These are phyloP conservation scores for Euborellia annulipes DNA, from an alignment of 1,140 invertebrate species.

Conservation along the genomic window DNA sequence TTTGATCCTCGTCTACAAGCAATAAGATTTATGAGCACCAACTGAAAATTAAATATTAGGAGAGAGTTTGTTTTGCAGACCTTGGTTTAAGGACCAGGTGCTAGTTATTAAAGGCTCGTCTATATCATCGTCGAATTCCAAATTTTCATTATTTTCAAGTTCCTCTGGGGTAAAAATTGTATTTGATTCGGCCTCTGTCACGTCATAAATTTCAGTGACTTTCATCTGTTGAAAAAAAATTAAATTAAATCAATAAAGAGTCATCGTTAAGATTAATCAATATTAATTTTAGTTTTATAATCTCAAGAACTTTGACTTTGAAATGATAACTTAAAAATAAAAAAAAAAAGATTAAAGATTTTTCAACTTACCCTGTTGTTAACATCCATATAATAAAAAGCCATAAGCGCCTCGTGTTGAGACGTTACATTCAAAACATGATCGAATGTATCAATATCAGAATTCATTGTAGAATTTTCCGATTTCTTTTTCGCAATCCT, in stretches of 20 bases:
- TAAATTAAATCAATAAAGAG: slow-evolving; percentile 9
- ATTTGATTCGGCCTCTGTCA: slow-evolving; percentile 46
- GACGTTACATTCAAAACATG: slow-evolving; percentile 68
- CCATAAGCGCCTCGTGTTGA: slow-evolving; percentile 72
- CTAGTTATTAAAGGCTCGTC: slow-evolving; percentile 24
- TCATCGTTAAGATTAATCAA: neutral
- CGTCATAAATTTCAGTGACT: slow-evolving; percentile 75
- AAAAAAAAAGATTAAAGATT: too few species aligned
- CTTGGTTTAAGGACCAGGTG: slow-evolving; percentile 23
- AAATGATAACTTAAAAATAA: too few species aligned
- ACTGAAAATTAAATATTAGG: slow-evolving; percentile 4
- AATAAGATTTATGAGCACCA: neutral
- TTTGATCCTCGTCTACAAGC: neutral
- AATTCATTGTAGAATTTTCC: too few species aligned
- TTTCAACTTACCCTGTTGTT: slow-evolving; percentile 47
- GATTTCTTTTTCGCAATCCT: too few species aligned
- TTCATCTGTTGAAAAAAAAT: slow-evolving; percentile 46
- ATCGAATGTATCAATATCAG: slow-evolving; percentile 68
- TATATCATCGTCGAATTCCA: slow-evolving; percentile 34
- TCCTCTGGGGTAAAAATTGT: slow-evolving; percentile 29
- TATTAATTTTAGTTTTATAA: neutral
- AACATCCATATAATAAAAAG: slow-evolving; percentile 79
- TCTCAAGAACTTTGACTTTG: neutral
- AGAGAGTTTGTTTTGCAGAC: slow-evolving; percentile 20
- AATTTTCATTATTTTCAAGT: slow-evolving; percentile 28